Conservation (phyloP, 2,888 invertebrate genomes). For the Apantesis nais region DNA sequence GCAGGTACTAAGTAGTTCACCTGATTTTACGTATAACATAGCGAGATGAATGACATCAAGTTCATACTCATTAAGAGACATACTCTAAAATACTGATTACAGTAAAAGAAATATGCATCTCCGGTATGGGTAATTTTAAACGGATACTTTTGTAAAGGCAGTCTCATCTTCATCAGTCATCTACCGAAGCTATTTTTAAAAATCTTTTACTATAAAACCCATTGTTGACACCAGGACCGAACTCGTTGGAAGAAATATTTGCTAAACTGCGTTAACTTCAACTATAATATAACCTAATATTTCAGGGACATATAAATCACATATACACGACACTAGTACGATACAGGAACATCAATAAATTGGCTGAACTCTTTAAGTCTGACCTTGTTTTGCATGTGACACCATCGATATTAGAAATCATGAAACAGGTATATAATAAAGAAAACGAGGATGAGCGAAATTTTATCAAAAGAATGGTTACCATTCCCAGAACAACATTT, state of each 20-base stretch:
- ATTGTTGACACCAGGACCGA: neutral
- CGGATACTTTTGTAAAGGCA: too few species aligned
- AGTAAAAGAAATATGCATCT: neutral
- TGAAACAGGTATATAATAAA: slow-evolving; percentile 36
- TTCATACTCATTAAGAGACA: too few species aligned
- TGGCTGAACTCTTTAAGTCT: slow-evolving; percentile 49
- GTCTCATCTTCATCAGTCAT: too few species aligned
- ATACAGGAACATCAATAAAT: slow-evolving; percentile 43
- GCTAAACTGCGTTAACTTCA: too few species aligned
- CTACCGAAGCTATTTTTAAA: neutral
- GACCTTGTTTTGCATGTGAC: slow-evolving; percentile 48
- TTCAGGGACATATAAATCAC: slow-evolving; percentile 63
- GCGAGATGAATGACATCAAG: too few species aligned
- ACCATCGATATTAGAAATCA: slow-evolving; percentile 39
- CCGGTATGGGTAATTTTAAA: neutral
- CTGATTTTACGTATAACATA: too few species aligned
- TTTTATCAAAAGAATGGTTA: slow-evolving; percentile 31
- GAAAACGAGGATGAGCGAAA: slow-evolving; percentile 27
- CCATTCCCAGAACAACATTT: slow-evolving; percentile 4
- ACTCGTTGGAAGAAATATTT: neutral
- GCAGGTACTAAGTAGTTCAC: too few species aligned
- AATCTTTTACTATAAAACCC: neutral
- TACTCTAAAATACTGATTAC: neutral
- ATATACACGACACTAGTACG: slow-evolving; percentile 57
- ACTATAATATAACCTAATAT: neutral